Evolutionary conservation across 2,888 invertebrate genomes (phyloP), one percentile per base, ranked within the genome.

Genomic region (Acanthacorydalis orientalis): DNA sequence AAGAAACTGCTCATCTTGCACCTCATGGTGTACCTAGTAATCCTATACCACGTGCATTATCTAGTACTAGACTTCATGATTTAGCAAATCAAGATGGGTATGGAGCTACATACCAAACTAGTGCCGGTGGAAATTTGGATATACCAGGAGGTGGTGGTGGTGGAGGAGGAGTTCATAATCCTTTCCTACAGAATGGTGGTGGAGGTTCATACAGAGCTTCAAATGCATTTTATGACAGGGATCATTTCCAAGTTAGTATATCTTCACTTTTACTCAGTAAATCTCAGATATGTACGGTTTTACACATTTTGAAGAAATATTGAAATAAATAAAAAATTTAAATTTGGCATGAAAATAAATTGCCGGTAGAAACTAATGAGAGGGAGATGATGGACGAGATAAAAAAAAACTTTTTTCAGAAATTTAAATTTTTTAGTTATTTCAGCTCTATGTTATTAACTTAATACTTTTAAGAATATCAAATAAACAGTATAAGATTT

Each of bases 11-110:
- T 1, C 90, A 90, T 68, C 70, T 92, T 59, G 91, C 91, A 48
- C 92, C 92, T n/a, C 92, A 92, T 62, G 92, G 92, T 44, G 92
- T 92, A 45, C 92, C 92, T 43, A 86, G 88, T 61, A 89, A 88
- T 70, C 90, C 91, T 15, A 80, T 89, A 59, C 89, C 89, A 1
- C 75, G 89, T 52, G 89, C 87, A 45, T 70, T 89, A 23, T 87
- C 87, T 55, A 87, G 86, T 59, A 79, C 78, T 53, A 78, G 87
- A 50, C 73, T 89, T 35, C 80, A 85, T 53, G 89, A 89, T 63
- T 69, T 86, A 56, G 72, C 81, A 51, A 78, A 78, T 54, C 80
- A 82, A 63, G 79, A 80, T 48, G 74, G 76, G 42, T 83, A 83
- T 60, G 87, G 87, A 51, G 78, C 83, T 51, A 86, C 86, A 31